Percentiles rank a stretch among this genome's conserved stretches.
These are phyloP conservation scores for Aricia agestis DNA, from an alignment of 1,140 invertebrate species.

Conservation along the genomic window DNA sequence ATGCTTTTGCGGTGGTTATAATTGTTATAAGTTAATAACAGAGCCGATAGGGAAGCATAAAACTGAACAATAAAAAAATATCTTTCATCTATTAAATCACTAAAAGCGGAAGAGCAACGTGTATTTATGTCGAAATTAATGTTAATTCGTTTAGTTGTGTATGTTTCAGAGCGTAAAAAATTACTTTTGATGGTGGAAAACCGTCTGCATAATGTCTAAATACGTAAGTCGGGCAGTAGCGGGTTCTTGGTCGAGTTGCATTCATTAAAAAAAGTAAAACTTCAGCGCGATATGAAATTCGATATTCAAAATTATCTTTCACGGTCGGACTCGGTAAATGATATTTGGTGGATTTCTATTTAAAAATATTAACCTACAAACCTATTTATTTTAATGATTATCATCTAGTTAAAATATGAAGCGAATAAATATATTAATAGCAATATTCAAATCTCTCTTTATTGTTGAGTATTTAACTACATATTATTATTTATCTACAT, in stretches of 20 bases:
- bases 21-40: too few species aligned
- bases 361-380: neutral
- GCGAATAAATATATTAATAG: neutral
- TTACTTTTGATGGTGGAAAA: conserved; percentile 7
- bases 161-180: conserved; percentile 33
- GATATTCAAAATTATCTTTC: conserved; percentile 1
- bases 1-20: too few species aligned
- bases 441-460: too few species aligned
- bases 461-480: too few species aligned
- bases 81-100: conserved; percentile 6
- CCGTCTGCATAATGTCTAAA: conserved; percentile 6
- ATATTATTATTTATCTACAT: too few species aligned
- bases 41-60: neutral
- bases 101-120: conserved; percentile 9
- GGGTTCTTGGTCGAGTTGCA: neutral
- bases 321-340: neutral
- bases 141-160: conserved; percentile 15
- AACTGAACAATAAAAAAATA: neutral
- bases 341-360: neutral
- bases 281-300: neutral
- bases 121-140: conserved; percentile 15
- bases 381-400: neutral
- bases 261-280: conserved; percentile 7
- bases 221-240: neutral
- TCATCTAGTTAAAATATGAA: neutral